phyloP scores from a whole-genome alignment of 2,113 vertebrate genomes.

The Pantherophis guttatus region DNA sequence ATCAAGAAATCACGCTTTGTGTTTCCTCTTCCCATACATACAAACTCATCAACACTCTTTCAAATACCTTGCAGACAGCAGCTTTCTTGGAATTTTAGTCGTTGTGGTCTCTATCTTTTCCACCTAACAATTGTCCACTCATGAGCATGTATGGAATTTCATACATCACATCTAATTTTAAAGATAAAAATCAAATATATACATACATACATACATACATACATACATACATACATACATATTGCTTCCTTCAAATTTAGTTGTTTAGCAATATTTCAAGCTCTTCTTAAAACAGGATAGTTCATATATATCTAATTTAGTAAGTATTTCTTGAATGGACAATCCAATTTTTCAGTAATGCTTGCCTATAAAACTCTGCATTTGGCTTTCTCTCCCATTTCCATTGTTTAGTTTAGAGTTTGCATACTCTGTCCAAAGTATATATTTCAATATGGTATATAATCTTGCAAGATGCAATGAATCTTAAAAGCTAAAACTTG shows the following conservation, averaged over 20 bases:
- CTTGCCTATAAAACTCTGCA: constrained; percentile 33
- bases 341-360: fast-evolving
- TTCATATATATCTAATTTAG: not conserved
- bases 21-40: not conserved
- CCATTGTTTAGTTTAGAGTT: constrained; percentile 44
- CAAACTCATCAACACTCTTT: not conserved
- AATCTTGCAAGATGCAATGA: not conserved
- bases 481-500: constrained; percentile 20
- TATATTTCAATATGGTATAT: constrained; percentile 19
- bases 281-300: constrained; percentile 10
- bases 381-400: constrained; percentile 30
- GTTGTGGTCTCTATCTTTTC: not conserved
- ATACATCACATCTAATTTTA: not conserved
- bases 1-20: not conserved
- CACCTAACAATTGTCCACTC: not conserved
- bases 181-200: not conserved
- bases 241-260: not conserved
- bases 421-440: constrained; percentile 32
- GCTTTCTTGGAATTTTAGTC: not conserved
- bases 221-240: too few species aligned
- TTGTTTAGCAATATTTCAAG: constrained; percentile 47
- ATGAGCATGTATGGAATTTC: not conserved
- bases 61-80: not conserved
- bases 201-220: too few species aligned
- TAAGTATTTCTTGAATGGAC: not conserved